phyloP scores from a whole-genome alignment of 2,113 vertebrate species.

The Siphamia tubifer region DNA sequence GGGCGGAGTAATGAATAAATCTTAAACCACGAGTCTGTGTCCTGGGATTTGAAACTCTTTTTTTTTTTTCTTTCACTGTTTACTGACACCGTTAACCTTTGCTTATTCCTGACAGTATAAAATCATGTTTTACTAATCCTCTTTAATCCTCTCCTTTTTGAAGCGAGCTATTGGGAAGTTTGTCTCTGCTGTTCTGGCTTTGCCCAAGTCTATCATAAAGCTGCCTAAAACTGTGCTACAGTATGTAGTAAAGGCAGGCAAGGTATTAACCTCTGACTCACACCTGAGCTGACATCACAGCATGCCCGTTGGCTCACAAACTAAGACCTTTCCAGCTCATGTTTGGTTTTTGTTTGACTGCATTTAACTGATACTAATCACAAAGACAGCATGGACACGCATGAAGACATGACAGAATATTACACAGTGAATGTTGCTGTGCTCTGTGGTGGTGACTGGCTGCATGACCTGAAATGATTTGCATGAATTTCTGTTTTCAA shows the following conservation, averaged over 20 bases:
- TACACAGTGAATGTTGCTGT: background rate
- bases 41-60: background rate
- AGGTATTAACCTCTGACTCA: conserved; percentile 83
- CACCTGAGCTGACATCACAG: conserved; percentile 1
- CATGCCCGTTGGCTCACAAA: no score
- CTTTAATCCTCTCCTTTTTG: conserved; percentile 85
- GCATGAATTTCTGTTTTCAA: conserved; percentile 6
- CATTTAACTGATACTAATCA: background rate
- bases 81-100: background rate
- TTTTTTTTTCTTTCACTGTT: background rate
- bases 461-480: background rate
- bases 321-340: conserved; percentile 76
- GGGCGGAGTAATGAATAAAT: no score
- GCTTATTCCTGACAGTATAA: conserved; percentile 7
- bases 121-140: conserved; percentile 80
- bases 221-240: conserved; percentile 99
- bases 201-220: conserved; percentile 98
- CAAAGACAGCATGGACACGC: background rate
- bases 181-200: conserved; percentile 96
- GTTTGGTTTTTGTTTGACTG: background rate
- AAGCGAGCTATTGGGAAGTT: conserved; percentile 99
- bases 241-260: conserved; percentile 95
- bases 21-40: no score
- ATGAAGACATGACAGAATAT: no score
- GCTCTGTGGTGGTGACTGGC: background rate